Conservation (phyloP, 1,140 invertebrate species). For the Caenorhabditis elegans region DNA sequence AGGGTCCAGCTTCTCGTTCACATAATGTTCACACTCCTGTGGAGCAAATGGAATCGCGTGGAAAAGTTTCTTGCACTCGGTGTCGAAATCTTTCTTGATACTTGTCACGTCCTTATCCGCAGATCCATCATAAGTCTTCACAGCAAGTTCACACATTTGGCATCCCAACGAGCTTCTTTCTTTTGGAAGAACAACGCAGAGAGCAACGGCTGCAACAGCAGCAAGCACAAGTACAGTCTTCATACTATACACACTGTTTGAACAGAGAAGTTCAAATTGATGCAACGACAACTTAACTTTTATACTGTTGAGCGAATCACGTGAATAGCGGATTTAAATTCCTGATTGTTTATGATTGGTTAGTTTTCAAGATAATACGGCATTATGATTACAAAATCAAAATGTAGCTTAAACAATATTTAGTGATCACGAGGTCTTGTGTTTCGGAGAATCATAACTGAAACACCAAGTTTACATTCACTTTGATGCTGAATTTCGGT, state of each 20-base stretch:
- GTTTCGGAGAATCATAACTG: too few species aligned
- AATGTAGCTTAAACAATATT: too few species aligned
- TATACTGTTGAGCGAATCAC: background rate
- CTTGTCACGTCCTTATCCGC: constrained; percentile 5
- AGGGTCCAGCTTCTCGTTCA: constrained; percentile 19
- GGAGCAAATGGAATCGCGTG: background rate
- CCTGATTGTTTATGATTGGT: constrained; percentile 6
- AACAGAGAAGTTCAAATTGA: background rate
- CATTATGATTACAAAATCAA: too few species aligned
- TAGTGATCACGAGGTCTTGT: too few species aligned
- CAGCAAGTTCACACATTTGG: constrained; percentile 5
- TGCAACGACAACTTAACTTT: background rate
- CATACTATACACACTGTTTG: background rate
- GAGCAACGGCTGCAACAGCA: background rate
- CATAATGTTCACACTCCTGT: background rate
- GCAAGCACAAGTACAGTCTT: background rate
- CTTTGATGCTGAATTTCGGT: too few species aligned
- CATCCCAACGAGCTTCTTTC: constrained; percentile 1
- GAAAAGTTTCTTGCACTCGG: constrained; percentile 28
- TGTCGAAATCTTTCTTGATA: background rate
- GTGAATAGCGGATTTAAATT: background rate
- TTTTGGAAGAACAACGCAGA: background rate
- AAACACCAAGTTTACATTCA: too few species aligned
- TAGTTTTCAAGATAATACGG: too few species aligned
- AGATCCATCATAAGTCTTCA: constrained; percentile 5